phyloP scores from a whole-genome alignment of 64 coral and sea anemone species.

The Montipora cactus region DNA sequence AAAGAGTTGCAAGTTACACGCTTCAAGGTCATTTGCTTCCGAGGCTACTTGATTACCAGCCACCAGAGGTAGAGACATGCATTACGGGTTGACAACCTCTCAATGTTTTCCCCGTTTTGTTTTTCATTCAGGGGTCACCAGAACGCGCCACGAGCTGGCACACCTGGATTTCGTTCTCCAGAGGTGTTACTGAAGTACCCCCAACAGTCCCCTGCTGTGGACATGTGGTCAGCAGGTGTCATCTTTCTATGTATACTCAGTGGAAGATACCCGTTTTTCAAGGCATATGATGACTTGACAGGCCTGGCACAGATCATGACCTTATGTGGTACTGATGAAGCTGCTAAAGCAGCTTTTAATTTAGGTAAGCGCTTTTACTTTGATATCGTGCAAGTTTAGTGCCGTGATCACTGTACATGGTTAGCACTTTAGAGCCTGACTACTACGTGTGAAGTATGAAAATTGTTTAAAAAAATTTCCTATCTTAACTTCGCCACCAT shows the following conservation, averaged over 20 bases:
- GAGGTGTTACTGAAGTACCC: conserved; percentile 95
- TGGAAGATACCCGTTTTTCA: conserved; percentile 97
- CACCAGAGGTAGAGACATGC: too few relatives aligned
- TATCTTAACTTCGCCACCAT: too few relatives aligned
- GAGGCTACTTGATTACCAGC: too few relatives aligned
- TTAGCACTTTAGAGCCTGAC: background rate
- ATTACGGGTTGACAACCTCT: too few relatives aligned
- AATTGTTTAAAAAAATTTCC: too few relatives aligned
- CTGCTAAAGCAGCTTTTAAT: conserved; percentile 71
- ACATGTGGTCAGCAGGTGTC: conserved; percentile 96
- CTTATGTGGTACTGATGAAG: conserved; percentile 83
- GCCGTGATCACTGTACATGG: background rate
- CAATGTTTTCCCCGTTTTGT: background rate
- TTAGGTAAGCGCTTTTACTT: conserved; percentile 60
- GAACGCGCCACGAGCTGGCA: conserved; percentile 96
- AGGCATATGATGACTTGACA: conserved; percentile 92
- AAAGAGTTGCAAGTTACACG: too few relatives aligned
- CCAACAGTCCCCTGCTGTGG: conserved; percentile 92
- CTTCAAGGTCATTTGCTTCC: too few relatives aligned
- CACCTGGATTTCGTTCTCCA: conserved; percentile 95
- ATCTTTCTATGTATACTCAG: conserved; percentile 92
- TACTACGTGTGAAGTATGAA: too few relatives aligned
- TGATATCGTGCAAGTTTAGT: background rate
- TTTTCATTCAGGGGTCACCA: conserved; percentile 78
- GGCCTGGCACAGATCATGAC: conserved; percentile 94